Conservation (phyloP, 1,140 invertebrate genomes). For the Drosophila nigromelanica region DNA sequence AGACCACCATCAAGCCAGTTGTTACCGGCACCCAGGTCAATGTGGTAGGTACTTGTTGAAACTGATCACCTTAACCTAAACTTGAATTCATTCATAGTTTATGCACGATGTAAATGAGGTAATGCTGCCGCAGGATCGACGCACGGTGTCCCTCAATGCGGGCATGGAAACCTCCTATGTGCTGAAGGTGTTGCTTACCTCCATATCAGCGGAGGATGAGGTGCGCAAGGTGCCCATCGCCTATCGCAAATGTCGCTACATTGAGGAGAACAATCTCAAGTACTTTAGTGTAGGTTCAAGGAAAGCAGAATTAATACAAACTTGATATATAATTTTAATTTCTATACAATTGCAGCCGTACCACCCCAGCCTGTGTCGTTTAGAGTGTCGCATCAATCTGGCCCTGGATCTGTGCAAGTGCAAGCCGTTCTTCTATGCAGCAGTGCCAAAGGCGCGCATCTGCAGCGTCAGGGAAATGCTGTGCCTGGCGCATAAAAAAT, state of each 20-base stretch:
- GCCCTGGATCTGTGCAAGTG: slow-evolving; percentile 63
- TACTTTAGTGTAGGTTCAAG: slow-evolving; percentile 52
- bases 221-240: slow-evolving; percentile 67
- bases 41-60: background rate
- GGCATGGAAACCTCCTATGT: slow-evolving; percentile 45
- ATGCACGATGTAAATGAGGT: slow-evolving; percentile 72
- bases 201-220: slow-evolving; percentile 60
- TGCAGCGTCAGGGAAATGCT: slow-evolving; percentile 66
- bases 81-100: slow-evolving; percentile 23
- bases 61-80: background rate
- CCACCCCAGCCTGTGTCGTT: slow-evolving; percentile 66
- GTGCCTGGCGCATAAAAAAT: slow-evolving; percentile 58
- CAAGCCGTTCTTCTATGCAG: slow-evolving; percentile 74
- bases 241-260: slow-evolving; percentile 76
- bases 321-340: background rate
- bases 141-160: slow-evolving; percentile 44
- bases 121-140: slow-evolving; percentile 55
- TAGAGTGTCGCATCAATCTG: slow-evolving; percentile 69
- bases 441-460: slow-evolving; percentile 33
- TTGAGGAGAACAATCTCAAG: slow-evolving; percentile 60
- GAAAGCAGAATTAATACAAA: no score
- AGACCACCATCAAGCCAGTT: background rate
- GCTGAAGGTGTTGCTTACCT: slow-evolving; percentile 47
- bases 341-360: slow-evolving; percentile 49
- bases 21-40: background rate